Base-by-base conservation (phyloP, 2,113 vertebrate genomes). In the Anguilla rostrata region DNA sequence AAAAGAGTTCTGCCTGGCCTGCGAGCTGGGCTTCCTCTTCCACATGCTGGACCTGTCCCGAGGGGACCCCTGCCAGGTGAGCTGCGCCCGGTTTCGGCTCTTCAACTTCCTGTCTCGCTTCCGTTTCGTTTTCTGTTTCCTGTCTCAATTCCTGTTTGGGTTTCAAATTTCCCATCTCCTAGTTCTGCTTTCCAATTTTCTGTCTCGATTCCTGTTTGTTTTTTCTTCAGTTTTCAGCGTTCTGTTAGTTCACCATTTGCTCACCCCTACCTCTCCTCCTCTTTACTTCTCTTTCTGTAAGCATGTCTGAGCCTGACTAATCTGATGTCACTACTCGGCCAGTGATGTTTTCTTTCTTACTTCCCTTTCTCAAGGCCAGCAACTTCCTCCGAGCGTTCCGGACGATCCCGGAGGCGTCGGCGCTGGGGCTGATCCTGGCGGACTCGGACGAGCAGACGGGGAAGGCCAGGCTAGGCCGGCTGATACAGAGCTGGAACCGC, bases 401-500 rank as follows among this genome's bases (percentile, higher is more conserved):
- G 60, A 99, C 98, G 0, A 99, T 99, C 91, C 98, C 98, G 0
- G 98, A 99, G 91, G 98, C 98, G 0, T 98, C 98, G 0, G 98
- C 98, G 0, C 94, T 99, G 39, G 98, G 98, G 5, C 92, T 99
- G 89, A 99, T 99, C 92, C 94, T 99, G 80, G 98, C 98, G 0
- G 98, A 99, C 90, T 99, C 98, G 0, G 98, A 99, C 0, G 98
- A 99, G 87, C 98, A 98, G 87, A 98, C 98, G 0, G 98, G 98
- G 43, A 99, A 99, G 87, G 97, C 97, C 91, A 96, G 94, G 87
- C 95, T 99, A 20, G 98, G 98, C 0, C 93, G 97, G 34, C 94
- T 99, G 34, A 97, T 99, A 88, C 98, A 99, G 93, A 98, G 98
- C 93, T 99, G 98, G 98, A 99, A 99, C 90, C 97, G 98, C 12